Conservation (phyloP, 2,797 vertebrate species). For the Tenualosa ilisha region DNA sequence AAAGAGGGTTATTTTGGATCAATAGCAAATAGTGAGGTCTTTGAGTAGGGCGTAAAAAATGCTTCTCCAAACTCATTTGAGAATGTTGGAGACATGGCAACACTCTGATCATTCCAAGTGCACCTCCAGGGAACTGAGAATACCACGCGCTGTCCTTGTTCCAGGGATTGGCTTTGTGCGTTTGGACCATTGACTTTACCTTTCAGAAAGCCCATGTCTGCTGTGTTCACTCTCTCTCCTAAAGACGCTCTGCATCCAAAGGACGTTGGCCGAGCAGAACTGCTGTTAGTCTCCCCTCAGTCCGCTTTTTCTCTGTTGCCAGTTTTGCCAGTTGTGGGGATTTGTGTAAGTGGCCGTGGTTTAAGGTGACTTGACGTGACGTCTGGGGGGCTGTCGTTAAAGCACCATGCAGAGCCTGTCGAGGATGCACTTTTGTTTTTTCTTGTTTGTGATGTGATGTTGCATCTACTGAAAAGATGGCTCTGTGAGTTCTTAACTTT, state of each 20-base stretch:
- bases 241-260: neutral
- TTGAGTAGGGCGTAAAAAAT: slow-evolving; percentile 44
- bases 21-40: slow-evolving; percentile 55
- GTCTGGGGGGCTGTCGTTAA: neutral
- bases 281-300: neutral
- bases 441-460: slow-evolving; percentile 47
- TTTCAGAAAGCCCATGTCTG: slow-evolving; percentile 32
- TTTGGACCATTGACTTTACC: slow-evolving; percentile 29
- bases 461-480: neutral
- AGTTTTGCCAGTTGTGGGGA: neutral
- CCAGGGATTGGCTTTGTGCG: slow-evolving; percentile 3
- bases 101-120: slow-evolving; percentile 43
- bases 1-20: slow-evolving; percentile 58
- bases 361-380: neutral
- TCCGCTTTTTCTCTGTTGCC: neutral
- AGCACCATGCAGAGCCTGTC: neutral
- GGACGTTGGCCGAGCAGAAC: neutral
- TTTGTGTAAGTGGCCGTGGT: neutral
- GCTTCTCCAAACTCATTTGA: slow-evolving; percentile 44
- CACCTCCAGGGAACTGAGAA: neutral
- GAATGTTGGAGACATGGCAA: slow-evolving; percentile 47
- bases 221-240: slow-evolving; percentile 25
- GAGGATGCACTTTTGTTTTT: slow-evolving; percentile 17
- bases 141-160: slow-evolving; percentile 1
- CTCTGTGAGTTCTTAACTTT: neutral